Percentiles rank a stretch among this genome's conserved stretches.
These are phyloP conservation scores for Meloidogyne floridensis DNA, from an alignment of 1,140 invertebrate genomes.

Conservation along the genomic window DNA sequence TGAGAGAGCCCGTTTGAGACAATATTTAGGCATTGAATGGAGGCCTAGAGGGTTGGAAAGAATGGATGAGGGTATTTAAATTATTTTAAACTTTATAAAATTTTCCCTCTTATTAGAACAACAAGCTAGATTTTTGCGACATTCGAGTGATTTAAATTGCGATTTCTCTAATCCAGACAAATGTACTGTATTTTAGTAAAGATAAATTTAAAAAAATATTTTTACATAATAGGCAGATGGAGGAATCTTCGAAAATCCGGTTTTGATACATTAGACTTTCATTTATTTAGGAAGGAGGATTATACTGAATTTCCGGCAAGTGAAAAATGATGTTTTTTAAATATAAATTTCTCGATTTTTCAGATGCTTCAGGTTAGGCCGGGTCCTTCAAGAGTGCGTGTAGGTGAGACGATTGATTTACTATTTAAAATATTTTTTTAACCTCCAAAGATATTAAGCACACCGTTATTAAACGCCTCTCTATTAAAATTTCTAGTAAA, in stretches of 20 bases:
- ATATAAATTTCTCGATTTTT: background rate
- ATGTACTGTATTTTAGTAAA: constrained; percentile 30
- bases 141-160: constrained; percentile 59
- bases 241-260: constrained; percentile 46
- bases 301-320: constrained; percentile 55
- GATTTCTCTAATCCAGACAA: constrained; percentile 54
- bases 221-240: constrained; percentile 43
- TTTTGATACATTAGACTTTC: constrained; percentile 57
- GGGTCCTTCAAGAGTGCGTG: constrained; percentile 58
- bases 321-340: background rate
- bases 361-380: constrained; percentile 54
- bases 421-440: background rate
- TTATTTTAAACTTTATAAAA: background rate
- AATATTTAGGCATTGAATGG: constrained; percentile 52
- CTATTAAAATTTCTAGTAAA: too few species aligned
- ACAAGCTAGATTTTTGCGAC: constrained; percentile 43
- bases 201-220: background rate
- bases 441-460: too few species aligned
- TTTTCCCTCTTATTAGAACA: constrained; percentile 29
- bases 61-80: constrained; percentile 38
- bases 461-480: too few species aligned
- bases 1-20: background rate
- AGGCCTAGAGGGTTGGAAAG: constrained; percentile 37
- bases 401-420: constrained; percentile 26
- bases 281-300: constrained; percentile 60